Evolutionary conservation across 2,797 vertebrate genomes (phyloP).

Genomic region (Bryconaethiops microstoma): DNA sequence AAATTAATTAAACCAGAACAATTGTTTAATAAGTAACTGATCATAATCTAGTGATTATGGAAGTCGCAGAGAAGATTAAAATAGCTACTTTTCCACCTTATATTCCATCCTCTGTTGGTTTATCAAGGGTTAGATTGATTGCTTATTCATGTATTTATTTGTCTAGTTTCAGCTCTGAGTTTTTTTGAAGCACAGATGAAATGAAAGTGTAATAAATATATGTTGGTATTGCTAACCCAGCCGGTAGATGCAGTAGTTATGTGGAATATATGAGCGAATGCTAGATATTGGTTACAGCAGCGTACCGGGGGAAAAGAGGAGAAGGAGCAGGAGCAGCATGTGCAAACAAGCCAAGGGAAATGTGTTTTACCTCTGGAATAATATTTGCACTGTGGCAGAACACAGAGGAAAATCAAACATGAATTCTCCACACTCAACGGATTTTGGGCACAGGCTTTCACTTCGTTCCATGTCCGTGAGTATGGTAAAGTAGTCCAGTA

Average conservation of each 20-base stretch:
- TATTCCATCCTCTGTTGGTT: not conserved
- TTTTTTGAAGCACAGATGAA: not conserved
- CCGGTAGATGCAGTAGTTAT: slow-evolving; percentile 17
- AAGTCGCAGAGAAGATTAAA: no score
- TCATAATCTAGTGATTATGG: no score
- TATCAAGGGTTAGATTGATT: no score
- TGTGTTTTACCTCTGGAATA: slow-evolving; percentile 40
- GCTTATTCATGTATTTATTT: no score
- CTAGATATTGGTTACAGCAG: slow-evolving; percentile 24
- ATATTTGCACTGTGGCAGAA: slow-evolving; percentile 52
- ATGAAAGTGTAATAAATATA: slow-evolving; percentile 41
- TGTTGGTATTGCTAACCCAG: slow-evolving; percentile 28
- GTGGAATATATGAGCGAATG: slow-evolving; percentile 28
- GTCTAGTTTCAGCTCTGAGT: not conserved
- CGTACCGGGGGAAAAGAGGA: slow-evolving; percentile 11
- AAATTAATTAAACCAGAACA: no score
- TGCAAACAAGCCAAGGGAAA: slow-evolving; percentile 47
- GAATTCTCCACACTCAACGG: slow-evolving; percentile 17
- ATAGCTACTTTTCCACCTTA: not conserved
- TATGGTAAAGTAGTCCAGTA: slow-evolving; percentile 22
- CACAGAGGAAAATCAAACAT: slow-evolving; percentile 45
- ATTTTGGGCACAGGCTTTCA: slow-evolving; percentile 27
- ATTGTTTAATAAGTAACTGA: no score
- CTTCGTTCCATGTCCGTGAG: slow-evolving; percentile 11
- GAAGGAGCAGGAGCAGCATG: slow-evolving; percentile 34